Base-by-base conservation (phyloP, 2,113 vertebrate species). In the Callipepla californica region DNA sequence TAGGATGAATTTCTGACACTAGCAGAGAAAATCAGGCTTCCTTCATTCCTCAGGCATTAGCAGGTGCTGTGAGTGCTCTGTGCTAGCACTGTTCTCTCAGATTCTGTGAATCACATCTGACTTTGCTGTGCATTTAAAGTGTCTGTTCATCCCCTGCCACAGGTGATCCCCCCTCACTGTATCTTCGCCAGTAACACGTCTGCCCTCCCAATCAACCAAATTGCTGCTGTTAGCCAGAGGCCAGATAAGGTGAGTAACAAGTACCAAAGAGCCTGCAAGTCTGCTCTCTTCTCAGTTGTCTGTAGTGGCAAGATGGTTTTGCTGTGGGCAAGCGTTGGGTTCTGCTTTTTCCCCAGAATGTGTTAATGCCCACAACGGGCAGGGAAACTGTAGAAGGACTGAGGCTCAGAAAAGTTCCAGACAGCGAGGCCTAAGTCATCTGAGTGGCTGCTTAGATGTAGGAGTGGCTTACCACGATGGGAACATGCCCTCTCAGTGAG, bases 131-230 rank as follows among this genome's bases (percentile, higher is more conserved):
- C 7, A 2, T 48, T 91, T 12, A 82, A 66, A 16, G 36, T 21
- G 4, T 45, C 80, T 58, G 28, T 58, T 57, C 26, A 30, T 14
- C 77, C 57, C 26, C 21, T 65, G 36, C 79, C 66, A 17, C 98
- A 99, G 99, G 97, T 99, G 67, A 96, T 97, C 87, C 92, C 99
- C 23, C 97, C 98, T 58, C 98, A 99, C 91, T 99, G 99, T 89
- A 83, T 99, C 93, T 99, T 99, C 13, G 99, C 99, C 97, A 99
- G 98, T 86, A 99, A 99, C 97, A 99, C 99, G 0, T 99, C 99
- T 18, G 99, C 99, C 91, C 98, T 99, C 34, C 99, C 99, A 13
- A 99, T 99, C 94, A 97, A 89, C 96, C 98, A 99, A 21, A 99
- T 99, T 0, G 99, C 99, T 70, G 97, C 98, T 57, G 98, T 80